These are phyloP conservation scores for Drosophila nasuta DNA, from an alignment of 1,140 invertebrate genomes.

Conservation along the genomic window DNA sequence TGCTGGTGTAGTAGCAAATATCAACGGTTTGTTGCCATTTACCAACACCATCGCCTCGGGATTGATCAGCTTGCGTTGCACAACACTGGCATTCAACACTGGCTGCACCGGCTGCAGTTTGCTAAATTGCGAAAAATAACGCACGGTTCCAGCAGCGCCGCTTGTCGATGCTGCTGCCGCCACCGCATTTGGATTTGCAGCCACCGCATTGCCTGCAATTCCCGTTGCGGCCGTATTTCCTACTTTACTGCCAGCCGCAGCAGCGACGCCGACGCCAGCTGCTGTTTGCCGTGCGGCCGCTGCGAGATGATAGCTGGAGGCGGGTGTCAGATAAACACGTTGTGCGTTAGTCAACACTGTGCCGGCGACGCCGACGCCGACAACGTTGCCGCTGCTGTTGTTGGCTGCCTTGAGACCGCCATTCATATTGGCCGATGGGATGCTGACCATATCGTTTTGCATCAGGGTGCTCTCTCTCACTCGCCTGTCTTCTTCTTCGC, in stretches of 20 bases:
- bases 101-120: conserved; percentile 53
- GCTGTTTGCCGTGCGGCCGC: conserved; percentile 32
- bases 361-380: conserved; percentile 47
- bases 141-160: conserved; percentile 46
- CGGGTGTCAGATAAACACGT: conserved; percentile 58
- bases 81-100: conserved; percentile 27
- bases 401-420: conserved; percentile 62
- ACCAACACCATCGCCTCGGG: conserved; percentile 61
- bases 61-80: conserved; percentile 55
- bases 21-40: conserved; percentile 58
- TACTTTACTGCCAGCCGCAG: conserved; percentile 30
- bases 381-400: conserved; percentile 47
- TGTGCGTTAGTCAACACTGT: conserved; percentile 67
- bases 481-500: neutral
- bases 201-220: neutral
- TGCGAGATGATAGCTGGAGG: conserved; percentile 48
- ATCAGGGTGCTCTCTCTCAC: conserved; percentile 32
- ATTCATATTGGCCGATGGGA: conserved; percentile 74
- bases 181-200: conserved; percentile 12
- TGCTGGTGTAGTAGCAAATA: conserved; percentile 31
- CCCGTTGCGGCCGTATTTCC: conserved; percentile 13
- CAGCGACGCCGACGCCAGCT: conserved; percentile 18
- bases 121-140: conserved; percentile 71
- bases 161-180: conserved; percentile 23
- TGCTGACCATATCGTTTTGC: conserved; percentile 82